Percentiles rank a stretch among this genome's conserved stretches.
Conservation (phyloP, 2,888 invertebrate species). For the Marasmarcha lunaedactyla region DNA sequence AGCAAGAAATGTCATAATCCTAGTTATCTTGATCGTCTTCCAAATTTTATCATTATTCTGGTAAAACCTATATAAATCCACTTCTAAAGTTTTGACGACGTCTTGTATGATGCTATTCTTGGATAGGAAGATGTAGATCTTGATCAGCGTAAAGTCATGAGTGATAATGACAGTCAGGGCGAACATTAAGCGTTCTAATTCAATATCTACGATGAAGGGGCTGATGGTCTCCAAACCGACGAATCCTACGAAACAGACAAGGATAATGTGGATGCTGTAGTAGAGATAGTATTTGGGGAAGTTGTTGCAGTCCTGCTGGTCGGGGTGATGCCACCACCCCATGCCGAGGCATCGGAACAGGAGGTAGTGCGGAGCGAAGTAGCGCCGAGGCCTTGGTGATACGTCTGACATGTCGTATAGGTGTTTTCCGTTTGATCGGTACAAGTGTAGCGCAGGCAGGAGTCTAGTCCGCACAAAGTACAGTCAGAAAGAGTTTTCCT, state of each 20-base stretch:
- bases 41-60: slow-evolving; percentile 40
- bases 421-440: too few species aligned
- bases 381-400: slow-evolving; percentile 39
- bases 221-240: slow-evolving; percentile 59
- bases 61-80: slow-evolving; percentile 41
- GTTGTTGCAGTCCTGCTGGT: slow-evolving; percentile 39
- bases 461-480: too few species aligned
- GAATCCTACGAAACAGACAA: slow-evolving; percentile 53
- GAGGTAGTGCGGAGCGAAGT: slow-evolving; percentile 43
- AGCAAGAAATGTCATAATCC: slow-evolving; percentile 41
- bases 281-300: slow-evolving; percentile 48
- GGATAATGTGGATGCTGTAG: slow-evolving; percentile 44
- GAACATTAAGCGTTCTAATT: slow-evolving; percentile 57
- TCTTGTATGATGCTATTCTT: slow-evolving; percentile 48
- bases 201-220: slow-evolving; percentile 55
- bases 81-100: slow-evolving; percentile 42
- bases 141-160: slow-evolving; percentile 53
- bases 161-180: slow-evolving; percentile 60
- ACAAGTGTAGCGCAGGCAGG: too few species aligned
- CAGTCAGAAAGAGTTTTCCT: too few species aligned
- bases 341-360: slow-evolving; percentile 46
- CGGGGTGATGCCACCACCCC: slow-evolving; percentile 63
- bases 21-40: slow-evolving; percentile 34
- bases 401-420: too few species aligned
- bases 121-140: slow-evolving; percentile 53